Evolutionary conservation across 2,888 invertebrate species (phyloP), one percentile per base, ranked within the genome.

Genomic region (Lydus trimaculatus): DNA sequence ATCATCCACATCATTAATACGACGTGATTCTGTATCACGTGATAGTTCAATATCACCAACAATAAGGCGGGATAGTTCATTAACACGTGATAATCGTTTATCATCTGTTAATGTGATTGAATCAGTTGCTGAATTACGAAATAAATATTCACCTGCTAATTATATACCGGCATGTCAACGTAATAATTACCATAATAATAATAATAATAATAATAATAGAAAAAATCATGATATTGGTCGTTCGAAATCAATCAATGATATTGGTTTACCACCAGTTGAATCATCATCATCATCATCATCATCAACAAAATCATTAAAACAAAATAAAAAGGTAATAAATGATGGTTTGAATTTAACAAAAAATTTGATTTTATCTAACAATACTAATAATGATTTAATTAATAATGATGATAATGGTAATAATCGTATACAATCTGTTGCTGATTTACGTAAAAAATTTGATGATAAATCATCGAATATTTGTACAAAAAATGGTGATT

Each of bases 141-240:
- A 90, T 79, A 93, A 92, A 84, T 94, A 94, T 81, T 93, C 93
- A 48, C 92, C 93, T 61, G 88, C 91, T 52, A 90, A 91, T 81
- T 93, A 94, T 84, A 89, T 91, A 80, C 92, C 93, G 71, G 82
- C 84, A 59, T 80, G 83, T 66, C 74, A 82, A 58, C 76, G 86
- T 64, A 63, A 70, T 33, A 33, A 39, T 58, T 48, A n/a, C n/a
- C n/a, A n/a, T n/a, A n/a, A n/a, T 28, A 2, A 28, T 28, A 28
- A 28, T 28, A 28, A 28, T 28, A 3, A 28, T 28, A 28, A 28
- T 28, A 28, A 28, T 28, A 3, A 28, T 28, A 28, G 17, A n/a
- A 43, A 43, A 43, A 43, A 43, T 17, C 17, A 43, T 17, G 43
- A 43, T 43, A 7, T 43, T 7, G 43, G 43, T 43, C n/a, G 43